Evolutionary conservation across 2,888 invertebrate genomes (phyloP), one percentile per base, ranked within the genome.

Genomic region (Leptopilina drosophilae): DNA sequence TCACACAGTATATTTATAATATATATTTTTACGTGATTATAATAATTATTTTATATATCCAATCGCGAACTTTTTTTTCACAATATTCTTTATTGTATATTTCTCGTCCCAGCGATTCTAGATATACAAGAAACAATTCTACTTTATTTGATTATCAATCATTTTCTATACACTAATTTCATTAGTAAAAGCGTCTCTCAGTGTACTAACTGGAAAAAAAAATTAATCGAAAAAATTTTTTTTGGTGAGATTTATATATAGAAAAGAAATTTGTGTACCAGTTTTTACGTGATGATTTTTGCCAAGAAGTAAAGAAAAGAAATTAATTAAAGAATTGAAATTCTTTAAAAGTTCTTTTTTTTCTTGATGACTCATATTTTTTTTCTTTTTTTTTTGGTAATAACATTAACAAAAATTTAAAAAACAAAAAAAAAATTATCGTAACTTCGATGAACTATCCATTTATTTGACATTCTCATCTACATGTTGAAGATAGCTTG

Each of bases 401-500:
- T 73, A 56, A 73, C 33, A 53, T 73, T 56, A 73, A 73, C 73
- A 73, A 73, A 73, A 73, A 56, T 73, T 49, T 11, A 49, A 49
- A 49, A 49, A 49, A 49, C 11, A 42, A 49, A 9, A 56, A 9
- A 56, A 56, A 12, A 26, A 56, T 33, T 9, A 33, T 56, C 5
- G 33, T 33, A 33, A 56, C 73, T 73, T 26, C n/a, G 56, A 40
- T 46, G 8, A 65, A 67, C 64, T 81, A 79, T 15, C 80, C 33
- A 42, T 77, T 26, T 79, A 78, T 64, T 67, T 77, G 14, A 69
- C n/a, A 8, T 81, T 77, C 40, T 82, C 80, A 86, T 95, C 95
- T 53, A 95, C 93, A 90, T 94, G 94, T 79, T 93, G 92, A 82
- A 95, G 93, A 91, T 95, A 95, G 88, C 94, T 94, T 85, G 94